Percentiles rank a stretch among this genome's conserved stretches.
phyloP scores from a whole-genome alignment of 2,888 invertebrate species.

The Nomada lathburiana region DNA sequence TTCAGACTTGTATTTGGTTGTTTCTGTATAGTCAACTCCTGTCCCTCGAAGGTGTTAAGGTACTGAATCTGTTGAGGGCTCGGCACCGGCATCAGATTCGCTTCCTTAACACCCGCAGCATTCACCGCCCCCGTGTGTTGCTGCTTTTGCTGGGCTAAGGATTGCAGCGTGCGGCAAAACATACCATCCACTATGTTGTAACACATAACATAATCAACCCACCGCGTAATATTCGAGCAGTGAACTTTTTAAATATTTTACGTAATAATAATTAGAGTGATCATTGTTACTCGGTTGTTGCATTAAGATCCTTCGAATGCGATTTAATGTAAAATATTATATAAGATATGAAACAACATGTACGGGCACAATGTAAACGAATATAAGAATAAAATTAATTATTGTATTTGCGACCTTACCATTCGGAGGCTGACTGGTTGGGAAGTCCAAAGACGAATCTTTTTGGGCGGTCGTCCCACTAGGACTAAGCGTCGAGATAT shows the following conservation, averaged over 20 bases:
- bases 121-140: constrained; percentile 82
- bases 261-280: constrained; percentile 21
- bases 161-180: constrained; percentile 88
- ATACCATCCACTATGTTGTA: constrained; percentile 86
- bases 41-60: constrained; percentile 97
- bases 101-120: constrained; percentile 88
- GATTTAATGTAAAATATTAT: constrained; percentile 32
- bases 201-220: constrained; percentile 58
- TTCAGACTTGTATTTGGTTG: constrained; percentile 96
- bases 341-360: constrained; percentile 17
- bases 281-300: constrained; percentile 47
- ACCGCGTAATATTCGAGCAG: constrained; percentile 35
- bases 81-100: constrained; percentile 97
- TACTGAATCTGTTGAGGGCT: constrained; percentile 98
- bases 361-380: constrained; percentile 10
- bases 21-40: constrained; percentile 98
- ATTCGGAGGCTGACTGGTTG: constrained; percentile 84
- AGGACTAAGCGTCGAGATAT: constrained; percentile 82
- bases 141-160: constrained; percentile 87
- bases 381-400: constrained; percentile 5
- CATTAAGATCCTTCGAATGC: constrained; percentile 44
- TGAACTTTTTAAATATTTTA: constrained; percentile 49
- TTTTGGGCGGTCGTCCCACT: constrained; percentile 81
- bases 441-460: constrained; percentile 81
- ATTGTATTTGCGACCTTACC: constrained; percentile 76